Base-by-base conservation (phyloP, 2,113 vertebrate genomes). In the Oncorhynchus masou region DNA sequence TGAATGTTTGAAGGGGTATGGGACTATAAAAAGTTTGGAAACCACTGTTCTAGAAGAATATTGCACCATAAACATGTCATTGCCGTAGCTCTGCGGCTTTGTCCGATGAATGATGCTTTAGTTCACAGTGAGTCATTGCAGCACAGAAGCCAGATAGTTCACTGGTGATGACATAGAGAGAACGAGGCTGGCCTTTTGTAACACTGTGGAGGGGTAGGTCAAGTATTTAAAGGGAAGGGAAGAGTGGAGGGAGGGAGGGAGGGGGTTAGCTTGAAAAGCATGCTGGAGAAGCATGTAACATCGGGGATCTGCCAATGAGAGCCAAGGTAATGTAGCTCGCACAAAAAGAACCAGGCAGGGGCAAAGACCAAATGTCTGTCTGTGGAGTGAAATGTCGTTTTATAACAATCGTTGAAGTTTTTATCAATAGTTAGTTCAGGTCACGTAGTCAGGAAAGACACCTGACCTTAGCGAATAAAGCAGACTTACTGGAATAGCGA, bases 111-210 rank as follows among this genome's bases (percentile, higher is more conserved):
- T 54, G 51, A 19, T 3, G 16, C 51, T 54, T 62, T 3, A 62
- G 59, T 62, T 62, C 59, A 62, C 59, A 68, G 16, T 34, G 12
- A 68, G 34, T 22, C 45, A 71, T 76, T 24, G 73, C 45, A 77
- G 74, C 77, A 72, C 66, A 79, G 45, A 71, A 16, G 39, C 45
- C 71, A 25, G n/a, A n/a, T 5, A 71, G 27, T 78, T 48, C 60
- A 73, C 20, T 34, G 5, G 68, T 13, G 70, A 68, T 74, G 76
- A 81, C 82, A 75, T 22, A 74, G 51, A 59, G 51, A 29, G 48
- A 15, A 74, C 71, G 74, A 49, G 27, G 76, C 54, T 68, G 71
- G 79, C 68, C 31, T 83, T 83, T 79, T 79, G 79, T 59, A 81
- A 83, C 73, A 73, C 45, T 54, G 25, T 29, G 66, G 34, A 70